Evolutionary conservation across 2,113 vertebrate genomes (phyloP).

Genomic region (Osmerus mordax): DNA sequence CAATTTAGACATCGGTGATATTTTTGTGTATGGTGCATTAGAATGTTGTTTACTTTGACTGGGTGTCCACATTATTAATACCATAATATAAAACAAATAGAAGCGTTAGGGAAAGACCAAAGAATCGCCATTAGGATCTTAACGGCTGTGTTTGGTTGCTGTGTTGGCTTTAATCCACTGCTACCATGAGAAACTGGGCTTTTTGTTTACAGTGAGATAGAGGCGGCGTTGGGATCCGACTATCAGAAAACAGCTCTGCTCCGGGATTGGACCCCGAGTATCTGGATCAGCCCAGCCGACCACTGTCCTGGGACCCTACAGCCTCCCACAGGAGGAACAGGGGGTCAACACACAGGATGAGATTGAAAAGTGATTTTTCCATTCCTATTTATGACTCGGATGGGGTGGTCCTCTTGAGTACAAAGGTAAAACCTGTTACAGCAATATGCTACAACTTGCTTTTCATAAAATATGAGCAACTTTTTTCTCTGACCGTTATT

Average conservation of each 20-base stretch:
- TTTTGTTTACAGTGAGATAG: constrained; percentile 45
- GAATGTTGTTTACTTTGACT: not conserved
- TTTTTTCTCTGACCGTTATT: too few relatives aligned
- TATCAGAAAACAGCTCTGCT: constrained; percentile 14
- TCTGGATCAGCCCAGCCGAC: constrained; percentile 26
- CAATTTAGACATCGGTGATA: not conserved
- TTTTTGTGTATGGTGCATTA: too few relatives aligned
- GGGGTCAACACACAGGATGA: constrained; percentile 12
- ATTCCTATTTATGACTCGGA: not conserved
- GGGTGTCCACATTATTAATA: not conserved
- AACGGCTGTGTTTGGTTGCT: not conserved
- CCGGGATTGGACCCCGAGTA: constrained; percentile 31
- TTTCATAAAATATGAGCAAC: not conserved
- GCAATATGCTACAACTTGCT: not conserved
- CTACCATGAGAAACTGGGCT: constrained; percentile 49
- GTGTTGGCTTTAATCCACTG: not conserved
- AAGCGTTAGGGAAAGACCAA: too few relatives aligned
- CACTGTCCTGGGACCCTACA: constrained; percentile 17
- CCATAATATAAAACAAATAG: not conserved
- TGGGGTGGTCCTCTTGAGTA: not conserved
- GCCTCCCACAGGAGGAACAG: constrained; percentile 24
- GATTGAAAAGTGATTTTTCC: constrained; percentile 10
- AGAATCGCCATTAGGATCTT: not conserved
- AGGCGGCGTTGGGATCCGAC: constrained; percentile 9
- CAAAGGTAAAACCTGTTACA: not conserved